Base-by-base conservation (phyloP, 2,797 vertebrate genomes). In the Etheostoma perlongum region DNA sequence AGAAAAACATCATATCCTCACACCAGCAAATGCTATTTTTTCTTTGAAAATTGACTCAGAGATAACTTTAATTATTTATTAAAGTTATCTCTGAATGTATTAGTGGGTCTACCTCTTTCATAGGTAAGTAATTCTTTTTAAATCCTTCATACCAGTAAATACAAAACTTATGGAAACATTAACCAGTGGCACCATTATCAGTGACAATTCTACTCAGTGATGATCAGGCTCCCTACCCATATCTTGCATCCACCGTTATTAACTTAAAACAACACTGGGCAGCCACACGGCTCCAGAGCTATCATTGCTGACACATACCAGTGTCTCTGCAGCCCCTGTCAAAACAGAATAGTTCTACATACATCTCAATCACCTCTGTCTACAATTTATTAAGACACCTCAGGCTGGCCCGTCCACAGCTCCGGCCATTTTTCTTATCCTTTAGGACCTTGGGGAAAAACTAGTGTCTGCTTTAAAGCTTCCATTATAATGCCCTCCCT, bases 331-430 rank as follows among this genome's bases (percentile, higher is more conserved):
- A 70, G 25, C 19, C 25, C 54, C 36, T 42, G 25, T 79, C 64
- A 72, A 47, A 72, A 25, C 61, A 75, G 53, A 80, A 42, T 49
- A 84, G 49, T 66, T 78, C 79, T 53, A 42, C 69, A 85, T 86
- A 85, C 61, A 79, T 86, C 68, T 77, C 76, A 51, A 63, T 25
- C 44, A 30, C 68, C 55, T 83, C 44, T 53, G 64, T 70, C 58
- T 44, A 52, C 40, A 79, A 65, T 85, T 60, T 85, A 83, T 87
- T 54, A 75, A 81, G 85, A 80, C 77, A 78, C 78, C 72, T 59
- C 77, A 11, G 76, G 72, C 67, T 49, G 47, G 68, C 64, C 46
- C 2, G 36, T 78, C 80, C 59, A 63, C 57, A 47, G 61, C 71
- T 67, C 49, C 6, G 11, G 25, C 51, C 55, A 33, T 75, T 57